These are phyloP conservation scores for Urocolius indicus DNA, from an alignment of 2,113 vertebrate genomes.

Conservation along the genomic window DNA sequence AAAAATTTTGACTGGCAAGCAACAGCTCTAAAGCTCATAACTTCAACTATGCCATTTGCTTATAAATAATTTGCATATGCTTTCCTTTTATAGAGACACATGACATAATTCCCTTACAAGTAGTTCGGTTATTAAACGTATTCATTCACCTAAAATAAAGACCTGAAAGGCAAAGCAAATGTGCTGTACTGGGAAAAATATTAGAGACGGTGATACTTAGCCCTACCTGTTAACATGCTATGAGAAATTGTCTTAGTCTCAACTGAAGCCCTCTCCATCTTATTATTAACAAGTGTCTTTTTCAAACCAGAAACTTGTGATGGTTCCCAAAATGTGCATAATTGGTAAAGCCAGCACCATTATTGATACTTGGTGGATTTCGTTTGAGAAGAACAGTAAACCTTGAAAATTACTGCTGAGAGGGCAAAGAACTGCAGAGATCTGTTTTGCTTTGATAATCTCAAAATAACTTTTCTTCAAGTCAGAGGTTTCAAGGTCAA, in stretches of 20 bases:
- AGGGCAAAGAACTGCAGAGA: neutral
- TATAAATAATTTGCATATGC: neutral
- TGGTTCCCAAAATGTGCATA: neutral
- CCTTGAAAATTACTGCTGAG: neutral
- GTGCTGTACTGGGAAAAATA: neutral
- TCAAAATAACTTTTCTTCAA: neutral
- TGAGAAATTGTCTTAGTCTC: neutral
- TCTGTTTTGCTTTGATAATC: neutral
- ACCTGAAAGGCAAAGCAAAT: neutral
- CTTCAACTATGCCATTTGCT: neutral
- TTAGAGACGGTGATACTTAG: neutral
- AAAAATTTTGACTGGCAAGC: neutral
- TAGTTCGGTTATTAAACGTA: neutral
- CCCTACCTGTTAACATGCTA: neutral
- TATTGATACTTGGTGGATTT: neutral
- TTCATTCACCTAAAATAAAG: neutral
- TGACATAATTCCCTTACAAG: neutral
- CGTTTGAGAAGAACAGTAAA: neutral
- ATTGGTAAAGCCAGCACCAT: neutral
- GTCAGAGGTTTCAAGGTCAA: constrained; percentile 9
- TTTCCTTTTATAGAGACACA: neutral
- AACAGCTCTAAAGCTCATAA: neutral
- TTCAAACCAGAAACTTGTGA: neutral
- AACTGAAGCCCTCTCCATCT: neutral
- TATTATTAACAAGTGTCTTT: neutral